Evolutionary conservation across 2,113 vertebrate species (phyloP).

Genomic region (Geococcyx californianus): DNA sequence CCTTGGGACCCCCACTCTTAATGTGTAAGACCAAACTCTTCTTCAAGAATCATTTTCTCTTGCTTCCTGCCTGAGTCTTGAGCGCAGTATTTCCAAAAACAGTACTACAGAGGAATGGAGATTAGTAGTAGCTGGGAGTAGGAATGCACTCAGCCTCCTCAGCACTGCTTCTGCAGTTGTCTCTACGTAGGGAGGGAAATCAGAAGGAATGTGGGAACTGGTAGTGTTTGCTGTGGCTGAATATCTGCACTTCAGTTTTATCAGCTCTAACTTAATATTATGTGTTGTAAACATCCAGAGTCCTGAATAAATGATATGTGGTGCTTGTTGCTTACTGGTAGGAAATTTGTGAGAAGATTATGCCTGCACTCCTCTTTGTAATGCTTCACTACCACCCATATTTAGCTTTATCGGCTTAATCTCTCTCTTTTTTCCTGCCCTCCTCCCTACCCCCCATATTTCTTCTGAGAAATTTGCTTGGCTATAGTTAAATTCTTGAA

Average conservation of each 20-base stretch:
- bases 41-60: not conserved
- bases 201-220: not conserved
- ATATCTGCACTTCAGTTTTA: not conserved
- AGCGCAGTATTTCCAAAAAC: not conserved
- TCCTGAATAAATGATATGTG: not conserved
- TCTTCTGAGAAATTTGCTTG: not conserved
- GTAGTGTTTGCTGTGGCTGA: not conserved
- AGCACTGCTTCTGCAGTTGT: not conserved
- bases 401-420: not conserved
- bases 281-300: not conserved
- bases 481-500: not conserved
- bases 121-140: not conserved
- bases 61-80: accelerated
- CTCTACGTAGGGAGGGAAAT: not conserved
- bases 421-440: not conserved
- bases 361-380: not conserved
- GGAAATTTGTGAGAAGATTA: not conserved
- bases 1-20: not conserved
- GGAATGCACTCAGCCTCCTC: not conserved
- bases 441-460: not conserved
- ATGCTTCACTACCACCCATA: not conserved
- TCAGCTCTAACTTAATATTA: not conserved
- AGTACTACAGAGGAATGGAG: not conserved
- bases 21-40: not conserved
- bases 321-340: not conserved